A percentile compares a stretch with the other conserved stretches of the same genome.
phyloP scores from a whole-genome alignment of 2,797 vertebrate genomes.

The Catostomus latipinnis region DNA sequence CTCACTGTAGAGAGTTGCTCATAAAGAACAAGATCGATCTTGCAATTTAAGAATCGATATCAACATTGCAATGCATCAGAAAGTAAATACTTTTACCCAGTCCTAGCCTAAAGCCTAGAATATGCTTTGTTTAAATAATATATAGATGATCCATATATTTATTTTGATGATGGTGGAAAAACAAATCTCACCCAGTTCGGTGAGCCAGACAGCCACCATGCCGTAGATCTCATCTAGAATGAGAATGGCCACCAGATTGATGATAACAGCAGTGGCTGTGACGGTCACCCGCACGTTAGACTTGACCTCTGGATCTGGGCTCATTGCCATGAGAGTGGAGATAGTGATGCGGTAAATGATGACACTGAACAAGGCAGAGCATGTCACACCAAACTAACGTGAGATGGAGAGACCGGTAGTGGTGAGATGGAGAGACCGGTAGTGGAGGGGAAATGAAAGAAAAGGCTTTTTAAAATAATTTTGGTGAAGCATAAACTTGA shows the following conservation, averaged over 20 bases:
- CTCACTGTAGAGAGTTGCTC: too few species aligned
- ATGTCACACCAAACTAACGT: constrained; percentile 90
- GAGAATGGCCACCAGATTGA: constrained; percentile 95
- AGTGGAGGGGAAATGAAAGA: background rate
- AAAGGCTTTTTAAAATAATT: background rate
- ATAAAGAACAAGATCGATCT: too few species aligned
- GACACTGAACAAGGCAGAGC: constrained; percentile 92
- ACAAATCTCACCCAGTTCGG: constrained; percentile 85
- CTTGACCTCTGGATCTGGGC: constrained; percentile 83
- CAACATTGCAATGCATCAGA: too few species aligned
- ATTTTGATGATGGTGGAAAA: too few species aligned
- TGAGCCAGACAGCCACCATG: constrained; percentile 91
- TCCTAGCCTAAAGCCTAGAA: too few species aligned
- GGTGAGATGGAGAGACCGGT: constrained; percentile 9
- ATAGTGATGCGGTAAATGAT: constrained; percentile 93
- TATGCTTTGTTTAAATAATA: too few species aligned
- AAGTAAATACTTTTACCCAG: too few species aligned
- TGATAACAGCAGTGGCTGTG: constrained; percentile 93
- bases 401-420: background rate
- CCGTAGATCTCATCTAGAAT: constrained; percentile 97
- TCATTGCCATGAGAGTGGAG: constrained; percentile 90
- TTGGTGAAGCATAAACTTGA: background rate
- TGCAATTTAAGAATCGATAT: too few species aligned
- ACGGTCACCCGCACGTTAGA: constrained; percentile 91
- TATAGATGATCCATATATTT: too few species aligned